Percentiles rank a stretch among this genome's conserved stretches.
phyloP scores from a whole-genome alignment of 2,888 invertebrate species.

The Deroplatys truncata region DNA sequence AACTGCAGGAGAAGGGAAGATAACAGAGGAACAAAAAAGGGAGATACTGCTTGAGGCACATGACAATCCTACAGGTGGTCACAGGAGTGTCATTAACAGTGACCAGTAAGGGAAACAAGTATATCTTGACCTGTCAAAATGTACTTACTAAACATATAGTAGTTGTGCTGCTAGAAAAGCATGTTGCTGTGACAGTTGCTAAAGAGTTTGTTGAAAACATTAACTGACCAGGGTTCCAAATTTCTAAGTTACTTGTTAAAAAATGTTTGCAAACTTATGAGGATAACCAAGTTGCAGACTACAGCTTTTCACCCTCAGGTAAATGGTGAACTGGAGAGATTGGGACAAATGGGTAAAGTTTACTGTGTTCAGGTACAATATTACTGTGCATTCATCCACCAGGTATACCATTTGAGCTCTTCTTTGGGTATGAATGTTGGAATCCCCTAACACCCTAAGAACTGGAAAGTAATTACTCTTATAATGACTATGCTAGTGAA shows the following conservation, averaged over 20 bases:
- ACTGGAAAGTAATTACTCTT: neutral
- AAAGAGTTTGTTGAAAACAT: neutral
- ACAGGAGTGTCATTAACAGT: neutral
- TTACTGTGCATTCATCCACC: neutral
- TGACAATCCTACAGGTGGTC: neutral
- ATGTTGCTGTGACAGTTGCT: neutral
- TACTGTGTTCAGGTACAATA: neutral
- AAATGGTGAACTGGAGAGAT: neutral
- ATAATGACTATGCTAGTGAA: neutral
- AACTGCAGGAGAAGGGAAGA: neutral
- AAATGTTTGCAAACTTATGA: neutral
- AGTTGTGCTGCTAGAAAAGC: neutral
- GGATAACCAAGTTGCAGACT: conserved; percentile 19
- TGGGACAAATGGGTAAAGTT: neutral
- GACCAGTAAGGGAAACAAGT: neutral
- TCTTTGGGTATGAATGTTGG: neutral
- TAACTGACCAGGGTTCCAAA: neutral
- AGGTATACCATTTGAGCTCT: neutral
- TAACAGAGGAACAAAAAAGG: neutral
- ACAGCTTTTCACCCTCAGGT: neutral
- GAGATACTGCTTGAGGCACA: neutral
- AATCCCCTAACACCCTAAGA: neutral
- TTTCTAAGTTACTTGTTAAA: neutral
- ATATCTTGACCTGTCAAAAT: neutral
- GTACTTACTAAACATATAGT: neutral